These are phyloP conservation scores for Chlorodrepanis virens DNA, from an alignment of 2,113 vertebrate genomes.

Conservation along the genomic window DNA sequence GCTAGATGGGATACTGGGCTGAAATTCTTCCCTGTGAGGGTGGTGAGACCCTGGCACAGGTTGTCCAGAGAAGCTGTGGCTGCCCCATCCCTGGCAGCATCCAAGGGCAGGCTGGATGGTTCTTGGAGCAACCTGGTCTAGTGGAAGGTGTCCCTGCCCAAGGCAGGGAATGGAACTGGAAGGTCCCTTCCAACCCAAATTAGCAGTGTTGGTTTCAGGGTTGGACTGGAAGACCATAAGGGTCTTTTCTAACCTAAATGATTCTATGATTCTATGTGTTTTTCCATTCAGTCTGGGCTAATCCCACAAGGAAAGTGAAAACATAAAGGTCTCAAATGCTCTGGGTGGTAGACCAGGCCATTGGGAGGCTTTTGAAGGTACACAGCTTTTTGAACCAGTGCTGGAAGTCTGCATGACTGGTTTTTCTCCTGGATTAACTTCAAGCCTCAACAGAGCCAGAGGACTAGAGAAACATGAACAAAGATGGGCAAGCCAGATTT, in stretches of 20 bases:
- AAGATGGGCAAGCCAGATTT: background rate
- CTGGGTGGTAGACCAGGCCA: background rate
- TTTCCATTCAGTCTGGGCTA: background rate
- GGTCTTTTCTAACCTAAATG: background rate
- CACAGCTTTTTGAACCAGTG: background rate
- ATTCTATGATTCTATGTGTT: background rate
- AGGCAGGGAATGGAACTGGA: background rate
- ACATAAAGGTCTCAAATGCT: background rate
- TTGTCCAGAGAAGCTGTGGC: background rate
- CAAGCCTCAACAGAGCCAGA: background rate
- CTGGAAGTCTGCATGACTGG: background rate
- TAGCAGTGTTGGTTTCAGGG: background rate
- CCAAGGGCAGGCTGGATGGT: fast-evolving
- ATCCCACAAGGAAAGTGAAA: background rate
- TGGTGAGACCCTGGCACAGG: fast-evolving
- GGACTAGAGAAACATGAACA: background rate
- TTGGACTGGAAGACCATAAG: background rate
- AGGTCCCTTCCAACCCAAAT: background rate
- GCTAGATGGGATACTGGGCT: no score
- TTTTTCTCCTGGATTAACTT: background rate
- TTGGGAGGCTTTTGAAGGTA: fast-evolving
- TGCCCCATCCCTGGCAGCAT: fast-evolving
- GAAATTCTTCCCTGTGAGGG: fast-evolving
- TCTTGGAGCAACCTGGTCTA: background rate
- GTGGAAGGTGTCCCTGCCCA: background rate